Evolutionary conservation across 1,140 invertebrate species (phyloP).

Genomic region (Drosophila pseudoananassae): DNA sequence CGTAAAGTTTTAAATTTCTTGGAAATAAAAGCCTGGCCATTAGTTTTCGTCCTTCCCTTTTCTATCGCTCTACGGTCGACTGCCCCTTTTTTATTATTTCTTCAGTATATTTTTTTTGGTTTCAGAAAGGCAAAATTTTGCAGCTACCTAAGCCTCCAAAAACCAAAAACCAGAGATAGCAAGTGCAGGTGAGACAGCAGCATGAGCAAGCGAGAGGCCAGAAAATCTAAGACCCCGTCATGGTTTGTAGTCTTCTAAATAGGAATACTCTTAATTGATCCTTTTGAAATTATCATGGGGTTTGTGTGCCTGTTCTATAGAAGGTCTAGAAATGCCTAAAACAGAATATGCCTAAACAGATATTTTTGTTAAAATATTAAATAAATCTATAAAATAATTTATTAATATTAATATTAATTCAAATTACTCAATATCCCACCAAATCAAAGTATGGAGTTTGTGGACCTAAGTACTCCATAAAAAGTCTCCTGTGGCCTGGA

Average conservation of each 20-base stretch:
- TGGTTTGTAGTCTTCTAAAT: slow-evolving; percentile 32
- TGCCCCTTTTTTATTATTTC: slow-evolving; percentile 57
- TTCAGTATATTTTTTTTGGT: slow-evolving; percentile 12
- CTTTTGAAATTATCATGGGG: background rate
- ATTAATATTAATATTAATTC: too few relatives aligned
- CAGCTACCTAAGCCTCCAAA: slow-evolving; percentile 52
- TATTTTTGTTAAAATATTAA: too few relatives aligned
- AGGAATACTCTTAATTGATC: slow-evolving; percentile 3
- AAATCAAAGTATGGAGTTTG: too few relatives aligned
- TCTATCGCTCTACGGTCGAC: slow-evolving; percentile 54
- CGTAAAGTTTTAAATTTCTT: slow-evolving; percentile 81
- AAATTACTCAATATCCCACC: too few relatives aligned
- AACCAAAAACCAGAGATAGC: background rate
- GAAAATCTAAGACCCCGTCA: slow-evolving; percentile 62
- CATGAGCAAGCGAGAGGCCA: background rate
- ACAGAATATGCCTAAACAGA: too few relatives aligned
- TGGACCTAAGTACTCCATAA: too few relatives aligned
- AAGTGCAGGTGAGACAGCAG: slow-evolving; percentile 20
- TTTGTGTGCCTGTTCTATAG: background rate
- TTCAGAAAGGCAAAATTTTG: slow-evolving; percentile 63
- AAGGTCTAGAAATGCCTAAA: too few relatives aligned
- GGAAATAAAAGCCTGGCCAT: slow-evolving; percentile 81
- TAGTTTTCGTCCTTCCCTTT: slow-evolving; percentile 77
- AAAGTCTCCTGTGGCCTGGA: too few relatives aligned
- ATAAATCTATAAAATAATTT: too few relatives aligned